Conservation (phyloP, 2,888 invertebrate genomes). For the Thecocarcelia acutangulata region DNA sequence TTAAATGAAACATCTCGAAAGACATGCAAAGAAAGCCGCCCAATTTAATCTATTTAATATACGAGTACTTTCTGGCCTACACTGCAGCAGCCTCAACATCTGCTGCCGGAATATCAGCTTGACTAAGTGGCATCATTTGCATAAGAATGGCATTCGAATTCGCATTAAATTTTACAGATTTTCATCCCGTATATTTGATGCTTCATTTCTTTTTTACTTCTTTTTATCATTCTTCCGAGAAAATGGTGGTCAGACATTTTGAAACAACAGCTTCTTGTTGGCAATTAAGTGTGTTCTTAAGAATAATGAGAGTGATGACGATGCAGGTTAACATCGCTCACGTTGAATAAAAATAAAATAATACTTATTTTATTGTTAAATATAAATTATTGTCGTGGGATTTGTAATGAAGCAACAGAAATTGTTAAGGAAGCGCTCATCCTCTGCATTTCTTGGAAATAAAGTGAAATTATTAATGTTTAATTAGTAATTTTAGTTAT, state of each 20-base stretch:
- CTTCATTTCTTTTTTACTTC: constrained; percentile 3
- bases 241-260: constrained; percentile 30
- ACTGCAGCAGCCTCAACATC: background rate
- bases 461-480: too few species aligned
- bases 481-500: too few species aligned
- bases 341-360: too few species aligned
- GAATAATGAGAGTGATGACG: background rate
- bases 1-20: constrained; percentile 49
- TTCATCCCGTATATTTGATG: background rate
- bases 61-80: background rate
- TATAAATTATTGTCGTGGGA: too few species aligned
- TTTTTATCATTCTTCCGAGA: constrained; percentile 9
- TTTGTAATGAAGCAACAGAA: too few species aligned
- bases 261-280: background rate
- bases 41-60: background rate
- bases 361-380: too few species aligned
- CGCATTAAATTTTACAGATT: background rate
- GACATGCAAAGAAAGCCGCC: background rate
- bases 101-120: background rate
- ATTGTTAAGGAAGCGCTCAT: too few species aligned
- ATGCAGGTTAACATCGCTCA: background rate
- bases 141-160: constrained; percentile 37
- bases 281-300: background rate
- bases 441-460: too few species aligned
- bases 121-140: constrained; percentile 21